A percentile compares a stretch with the other conserved stretches of the same genome.
phyloP scores from a whole-genome alignment of 2,888 invertebrate genomes.

The Clostera curtula region DNA sequence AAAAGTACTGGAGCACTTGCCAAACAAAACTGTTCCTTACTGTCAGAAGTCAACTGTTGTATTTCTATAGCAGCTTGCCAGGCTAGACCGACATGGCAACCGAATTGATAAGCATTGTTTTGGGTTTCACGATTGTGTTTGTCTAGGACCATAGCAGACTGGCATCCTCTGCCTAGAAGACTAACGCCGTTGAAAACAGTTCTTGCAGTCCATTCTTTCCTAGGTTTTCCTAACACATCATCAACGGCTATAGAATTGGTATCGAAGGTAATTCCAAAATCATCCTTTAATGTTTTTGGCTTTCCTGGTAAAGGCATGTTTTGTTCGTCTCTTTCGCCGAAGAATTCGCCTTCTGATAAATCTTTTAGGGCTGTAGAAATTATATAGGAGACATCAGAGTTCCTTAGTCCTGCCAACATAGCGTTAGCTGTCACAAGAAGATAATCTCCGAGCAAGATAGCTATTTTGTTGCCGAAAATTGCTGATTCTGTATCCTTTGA shows the following conservation, averaged over 20 bases:
- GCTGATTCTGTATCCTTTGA: constrained; percentile 80
- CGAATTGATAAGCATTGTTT: constrained; percentile 84
- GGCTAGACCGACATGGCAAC: constrained; percentile 86
- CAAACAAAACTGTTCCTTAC: constrained; percentile 79
- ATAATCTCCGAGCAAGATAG: constrained; percentile 89
- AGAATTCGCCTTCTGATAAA: constrained; percentile 87
- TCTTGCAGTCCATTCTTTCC: constrained; percentile 82
- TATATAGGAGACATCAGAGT: constrained; percentile 84
- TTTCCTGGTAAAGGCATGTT: constrained; percentile 83
- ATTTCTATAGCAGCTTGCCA: constrained; percentile 81
- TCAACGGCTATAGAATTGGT: constrained; percentile 49
- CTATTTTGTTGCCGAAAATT: constrained; percentile 92
- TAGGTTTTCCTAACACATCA: constrained; percentile 72
- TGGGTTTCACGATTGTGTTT: constrained; percentile 81
- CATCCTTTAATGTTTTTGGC: constrained; percentile 57
- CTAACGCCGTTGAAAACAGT: constrained; percentile 82
- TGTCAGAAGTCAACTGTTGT: constrained; percentile 72
- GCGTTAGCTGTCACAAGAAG: constrained; percentile 86
- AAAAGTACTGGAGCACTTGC: constrained; percentile 90
- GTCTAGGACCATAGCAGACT: constrained; percentile 84
- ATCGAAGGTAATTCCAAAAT: constrained; percentile 53
- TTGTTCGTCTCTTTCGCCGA: constrained; percentile 83
- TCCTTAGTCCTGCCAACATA: constrained; percentile 83
- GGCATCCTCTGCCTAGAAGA: constrained; percentile 82
- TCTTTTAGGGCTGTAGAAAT: constrained; percentile 88